Percentiles rank a stretch among this genome's conserved stretches.
These are phyloP conservation scores for Nothocercus nigrocapillus DNA, from an alignment of 2,113 vertebrate genomes.

Conservation along the genomic window DNA sequence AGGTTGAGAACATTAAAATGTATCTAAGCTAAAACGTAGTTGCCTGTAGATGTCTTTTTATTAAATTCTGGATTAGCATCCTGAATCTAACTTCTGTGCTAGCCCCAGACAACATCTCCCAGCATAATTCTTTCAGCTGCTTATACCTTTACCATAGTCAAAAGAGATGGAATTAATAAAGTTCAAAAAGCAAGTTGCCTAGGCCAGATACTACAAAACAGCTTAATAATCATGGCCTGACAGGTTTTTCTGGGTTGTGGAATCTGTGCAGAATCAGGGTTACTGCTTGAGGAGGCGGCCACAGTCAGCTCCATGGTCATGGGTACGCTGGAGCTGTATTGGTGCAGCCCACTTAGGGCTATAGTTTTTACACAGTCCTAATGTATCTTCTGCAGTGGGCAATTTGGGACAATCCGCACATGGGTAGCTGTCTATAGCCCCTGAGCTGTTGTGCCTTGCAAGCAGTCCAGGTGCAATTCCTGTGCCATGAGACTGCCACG, in stretches of 20 bases:
- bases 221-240: not conserved
- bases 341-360: not conserved
- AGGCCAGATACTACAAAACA: not conserved
- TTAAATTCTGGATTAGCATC: not conserved
- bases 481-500: rapidly evolving
- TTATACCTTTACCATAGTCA: not conserved
- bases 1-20: not conserved
- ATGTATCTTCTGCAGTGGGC: not conserved
- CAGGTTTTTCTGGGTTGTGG: not conserved
- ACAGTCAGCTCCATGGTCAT: not conserved
- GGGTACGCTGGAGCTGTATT: rapidly evolving
- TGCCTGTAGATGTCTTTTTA: not conserved
- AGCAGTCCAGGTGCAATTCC: not conserved
- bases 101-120: not conserved
- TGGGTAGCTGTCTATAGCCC: not conserved
- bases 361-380: not conserved
- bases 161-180: not conserved
- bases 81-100: not conserved
- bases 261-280: rapidly evolving
- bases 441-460: not conserved
- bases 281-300: not conserved
- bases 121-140: not conserved
- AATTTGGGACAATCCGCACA: not conserved
- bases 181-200: not conserved
- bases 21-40: not conserved